These are phyloP conservation scores for Drosophila percnosoma DNA, from an alignment of 2,888 invertebrate genomes.

Conservation along the genomic window DNA sequence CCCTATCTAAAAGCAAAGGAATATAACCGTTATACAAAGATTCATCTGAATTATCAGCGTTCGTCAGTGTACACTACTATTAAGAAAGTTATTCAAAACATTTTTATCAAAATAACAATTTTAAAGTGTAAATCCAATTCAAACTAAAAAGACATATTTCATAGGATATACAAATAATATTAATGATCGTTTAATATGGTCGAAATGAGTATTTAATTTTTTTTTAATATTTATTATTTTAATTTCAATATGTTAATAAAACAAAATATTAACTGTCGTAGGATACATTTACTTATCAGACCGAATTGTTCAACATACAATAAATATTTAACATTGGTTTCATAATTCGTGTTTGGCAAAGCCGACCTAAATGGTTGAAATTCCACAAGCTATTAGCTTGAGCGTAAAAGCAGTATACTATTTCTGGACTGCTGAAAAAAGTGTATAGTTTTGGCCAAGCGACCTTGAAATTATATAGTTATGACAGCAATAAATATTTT, in stretches of 20 bases:
- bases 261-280: background rate
- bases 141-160: background rate
- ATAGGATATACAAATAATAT: background rate
- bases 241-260: background rate
- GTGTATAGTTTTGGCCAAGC: background rate
- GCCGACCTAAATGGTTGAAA: background rate
- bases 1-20: background rate
- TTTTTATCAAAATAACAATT: background rate
- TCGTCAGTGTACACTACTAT: background rate
- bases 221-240: too few relatives aligned
- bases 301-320: constrained; percentile 3
- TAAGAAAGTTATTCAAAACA: background rate
- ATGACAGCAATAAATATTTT: constrained; percentile 21
- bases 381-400: background rate
- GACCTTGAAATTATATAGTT: constrained; percentile 16
- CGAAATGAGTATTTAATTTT: background rate
- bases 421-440: constrained; percentile 4
- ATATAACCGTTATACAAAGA: background rate
- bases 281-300: constrained; percentile 8
- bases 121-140: background rate
- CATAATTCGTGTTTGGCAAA: background rate
- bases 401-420: background rate
- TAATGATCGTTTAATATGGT: background rate
- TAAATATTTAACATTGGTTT: constrained; percentile 18
- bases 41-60: background rate